Percentiles rank a stretch among this genome's conserved stretches.
phyloP scores from a whole-genome alignment of 2,888 invertebrate species.

The Neelides folsomi region DNA sequence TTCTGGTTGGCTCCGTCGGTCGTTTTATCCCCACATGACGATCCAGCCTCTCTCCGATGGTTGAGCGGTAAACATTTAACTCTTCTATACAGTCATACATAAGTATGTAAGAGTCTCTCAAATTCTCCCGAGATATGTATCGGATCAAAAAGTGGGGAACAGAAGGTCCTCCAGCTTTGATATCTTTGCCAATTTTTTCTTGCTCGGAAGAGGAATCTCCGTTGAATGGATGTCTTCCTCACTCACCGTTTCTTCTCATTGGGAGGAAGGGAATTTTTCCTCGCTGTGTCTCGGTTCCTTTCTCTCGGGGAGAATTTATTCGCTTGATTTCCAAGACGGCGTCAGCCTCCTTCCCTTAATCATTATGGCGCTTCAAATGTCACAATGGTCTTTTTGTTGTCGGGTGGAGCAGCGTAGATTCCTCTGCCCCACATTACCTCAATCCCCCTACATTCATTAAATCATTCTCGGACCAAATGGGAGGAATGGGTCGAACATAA shows the following conservation, averaged over 20 bases:
- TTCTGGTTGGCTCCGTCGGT: constrained; percentile 5
- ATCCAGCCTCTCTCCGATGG: neutral
- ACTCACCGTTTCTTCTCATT: too few species aligned
- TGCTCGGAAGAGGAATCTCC: neutral
- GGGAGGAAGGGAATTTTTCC: too few species aligned
- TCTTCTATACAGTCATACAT: too few species aligned
- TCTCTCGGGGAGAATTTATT: constrained; percentile 4
- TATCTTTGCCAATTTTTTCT: neutral
- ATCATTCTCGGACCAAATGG: too few species aligned
- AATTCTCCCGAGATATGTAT: constrained; percentile 2
- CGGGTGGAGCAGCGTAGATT: constrained; percentile 10
- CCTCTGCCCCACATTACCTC: too few species aligned
- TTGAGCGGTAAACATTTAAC: neutral
- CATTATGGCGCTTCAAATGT: neutral
- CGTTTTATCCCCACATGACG: constrained; percentile 7
- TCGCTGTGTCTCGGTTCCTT: neutral
- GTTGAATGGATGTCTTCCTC: neutral
- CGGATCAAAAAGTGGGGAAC: constrained; percentile 2
- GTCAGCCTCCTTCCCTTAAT: constrained; percentile 4
- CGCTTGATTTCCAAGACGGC: constrained; percentile 4
- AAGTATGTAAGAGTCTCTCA: neutral
- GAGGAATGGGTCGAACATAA: too few species aligned
- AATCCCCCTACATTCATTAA: too few species aligned
- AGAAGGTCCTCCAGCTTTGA: constrained; percentile 3
- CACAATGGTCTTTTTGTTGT: constrained; percentile 16